Base-by-base conservation (phyloP, 1,140 invertebrate genomes). In the Cephus cinctus region DNA sequence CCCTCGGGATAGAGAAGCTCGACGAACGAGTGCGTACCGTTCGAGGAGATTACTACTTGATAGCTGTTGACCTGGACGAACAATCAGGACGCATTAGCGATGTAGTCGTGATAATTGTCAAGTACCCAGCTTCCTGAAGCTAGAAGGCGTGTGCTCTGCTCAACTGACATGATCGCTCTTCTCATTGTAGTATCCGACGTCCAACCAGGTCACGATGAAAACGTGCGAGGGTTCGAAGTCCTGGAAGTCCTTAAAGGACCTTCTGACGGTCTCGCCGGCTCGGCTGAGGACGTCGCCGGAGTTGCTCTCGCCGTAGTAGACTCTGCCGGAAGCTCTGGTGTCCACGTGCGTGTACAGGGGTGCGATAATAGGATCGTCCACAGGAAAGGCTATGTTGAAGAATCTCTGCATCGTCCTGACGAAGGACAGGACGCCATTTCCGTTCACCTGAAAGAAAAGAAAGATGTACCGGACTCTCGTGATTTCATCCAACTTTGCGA, bases 331-430 rank as follows among this genome's bases (percentile, higher is more conserved):
- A 18, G 68, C 76, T n/a, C 82, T 80, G 0, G 86, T 92, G 64
- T 98, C 94, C 1, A 97, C 83, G 67, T 98, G 95, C 0, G 90
- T 84, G 62, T 96, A 95, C 48, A 97, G 88, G 1, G 90, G 89
- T 0, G 94, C 90, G 51, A 98, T 92, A 0, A 91, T 82, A 0
- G 93, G 89, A 71, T 93, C 92, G 47, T 92, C 90, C 48, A 96
- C 73, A 3, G 94, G 94, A 71, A 97, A 94, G 59, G 92, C 87
- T 9, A 89, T 83, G 65, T 94, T 94, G 54, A 92, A 82, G 65
- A 92, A 95, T 34, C 81, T 81, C 12, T 90, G 85, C 46, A 96
- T 87, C 36, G 94, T 87, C 8, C 88, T 87, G 54, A 88, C 78
- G 65, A 98, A 96, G 2, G 94, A 93, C n/a, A 97, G 59, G 9